phyloP scores from a whole-genome alignment of 2,113 vertebrate genomes.

The Eidolon helvum region DNA sequence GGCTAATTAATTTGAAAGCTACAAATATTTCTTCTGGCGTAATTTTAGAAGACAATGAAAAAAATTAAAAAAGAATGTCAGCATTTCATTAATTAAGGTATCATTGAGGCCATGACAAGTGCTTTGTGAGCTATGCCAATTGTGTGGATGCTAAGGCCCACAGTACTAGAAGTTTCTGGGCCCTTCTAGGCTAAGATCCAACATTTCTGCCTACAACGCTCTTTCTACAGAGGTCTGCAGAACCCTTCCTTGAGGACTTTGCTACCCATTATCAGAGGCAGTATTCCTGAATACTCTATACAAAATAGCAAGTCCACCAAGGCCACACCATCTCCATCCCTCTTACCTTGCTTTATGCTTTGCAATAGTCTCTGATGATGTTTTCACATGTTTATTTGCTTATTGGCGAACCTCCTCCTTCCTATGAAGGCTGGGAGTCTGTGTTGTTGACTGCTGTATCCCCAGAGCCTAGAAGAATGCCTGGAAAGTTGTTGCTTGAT shows the following conservation, averaged over 20 bases:
- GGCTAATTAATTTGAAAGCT: not conserved
- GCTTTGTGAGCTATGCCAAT: not conserved
- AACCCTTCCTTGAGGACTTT: not conserved
- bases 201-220: not conserved
- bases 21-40: not conserved
- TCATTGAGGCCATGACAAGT: not conserved
- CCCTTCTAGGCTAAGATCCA: not conserved
- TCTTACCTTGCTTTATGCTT: not conserved
- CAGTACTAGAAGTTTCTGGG: not conserved
- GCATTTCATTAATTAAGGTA: not conserved
- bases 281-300: not conserved
- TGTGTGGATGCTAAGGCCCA: not conserved
- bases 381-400: not conserved
- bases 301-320: not conserved
- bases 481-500: not conserved
- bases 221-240: not conserved
- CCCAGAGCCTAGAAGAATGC: not conserved
- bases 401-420: not conserved
- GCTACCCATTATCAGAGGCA: not conserved
- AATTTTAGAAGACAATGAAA: not conserved
- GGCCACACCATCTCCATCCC: not conserved
- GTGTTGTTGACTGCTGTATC: not conserved
- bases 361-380: not conserved
- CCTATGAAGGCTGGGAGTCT: not conserved
- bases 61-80: not conserved